Percentiles rank a stretch among this genome's conserved stretches.
phyloP scores from a whole-genome alignment of 2,797 vertebrate species.

The Forpus xanthops region DNA sequence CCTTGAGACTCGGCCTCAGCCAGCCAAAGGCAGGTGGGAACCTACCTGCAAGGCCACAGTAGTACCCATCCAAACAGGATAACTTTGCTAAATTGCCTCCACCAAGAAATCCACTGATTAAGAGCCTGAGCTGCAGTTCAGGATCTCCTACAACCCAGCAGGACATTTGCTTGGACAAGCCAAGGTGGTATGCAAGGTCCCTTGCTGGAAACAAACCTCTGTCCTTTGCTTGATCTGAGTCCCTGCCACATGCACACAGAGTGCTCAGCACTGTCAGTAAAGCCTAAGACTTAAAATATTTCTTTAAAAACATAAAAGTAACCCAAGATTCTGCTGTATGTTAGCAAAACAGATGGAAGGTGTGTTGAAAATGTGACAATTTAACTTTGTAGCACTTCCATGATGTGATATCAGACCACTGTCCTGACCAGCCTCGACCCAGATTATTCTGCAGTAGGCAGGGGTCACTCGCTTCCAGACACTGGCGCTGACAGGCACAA shows the following conservation, averaged over 20 bases:
- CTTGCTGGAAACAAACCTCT: neutral
- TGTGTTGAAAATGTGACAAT: neutral
- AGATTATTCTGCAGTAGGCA: neutral
- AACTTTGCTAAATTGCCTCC: neutral
- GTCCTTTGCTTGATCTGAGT: neutral
- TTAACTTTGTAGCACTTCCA: neutral
- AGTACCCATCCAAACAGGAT: neutral
- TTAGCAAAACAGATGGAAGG: neutral
- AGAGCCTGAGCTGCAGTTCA: neutral
- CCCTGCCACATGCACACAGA: neutral
- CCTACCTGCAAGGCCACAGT: neutral
- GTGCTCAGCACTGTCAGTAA: neutral
- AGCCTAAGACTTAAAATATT: neutral
- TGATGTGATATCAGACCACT: neutral
- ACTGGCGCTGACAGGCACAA: neutral
- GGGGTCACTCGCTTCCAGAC: neutral
- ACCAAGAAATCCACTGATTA: neutral
- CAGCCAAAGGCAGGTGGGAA: neutral
- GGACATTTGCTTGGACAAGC: neutral
- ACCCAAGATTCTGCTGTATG: neutral
- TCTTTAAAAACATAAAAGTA: neutral
- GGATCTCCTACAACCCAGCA: neutral
- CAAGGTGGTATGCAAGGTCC: neutral
- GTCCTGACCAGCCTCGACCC: neutral
- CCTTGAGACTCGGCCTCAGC: neutral